Base-by-base conservation (phyloP, 2,797 vertebrate species). In the Hyperoplus lanceolatus region DNA sequence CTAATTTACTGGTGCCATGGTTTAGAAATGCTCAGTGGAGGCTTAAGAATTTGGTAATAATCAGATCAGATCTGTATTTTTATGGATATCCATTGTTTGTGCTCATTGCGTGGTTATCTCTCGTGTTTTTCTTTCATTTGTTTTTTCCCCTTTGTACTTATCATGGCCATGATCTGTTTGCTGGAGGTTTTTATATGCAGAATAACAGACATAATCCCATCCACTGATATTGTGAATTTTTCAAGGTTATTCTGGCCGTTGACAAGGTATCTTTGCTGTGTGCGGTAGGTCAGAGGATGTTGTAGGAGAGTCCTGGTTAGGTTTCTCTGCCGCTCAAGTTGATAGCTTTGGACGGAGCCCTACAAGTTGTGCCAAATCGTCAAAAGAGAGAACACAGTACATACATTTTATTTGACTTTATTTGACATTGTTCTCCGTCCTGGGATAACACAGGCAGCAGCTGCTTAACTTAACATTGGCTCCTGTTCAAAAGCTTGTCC, bases 1-100 rank as follows among this genome's bases (percentile, higher is more conserved):
- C 39, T 81, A 61, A 78, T 80, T 73, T 68, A 61, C 51, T 84
- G 41, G 51, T 78, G 49, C 14, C 46, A 56, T n/a, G 53, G 73
- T 72, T 29, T 63, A 49, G 50, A 77, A 58, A 71, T 54, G 3
- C 12, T 61, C 36, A 63, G 2, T 12, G 46, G 60, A 70, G 14
- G 18, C 42, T 51, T 11, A 51, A 51, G 41, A 72, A 54, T 71
- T 42, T 69, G n/a, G 62, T 36, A 39, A 42, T 38, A 55, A 70
- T 8, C 63, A 50, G 42, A 18, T 49, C 18, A 69, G 29, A 58
- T 59, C 49, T 50, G 38, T 21, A 49, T 64, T 74, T 70, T 21
- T 18, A 38, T 58, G 42, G n/a, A 39, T 45, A 48, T 60, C 13
- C 43, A 55, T 60, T 60, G 41, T 64, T 72, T 41, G 61, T 58